Conservation (phyloP, 2,797 vertebrate species). For the Sebastes minor region DNA sequence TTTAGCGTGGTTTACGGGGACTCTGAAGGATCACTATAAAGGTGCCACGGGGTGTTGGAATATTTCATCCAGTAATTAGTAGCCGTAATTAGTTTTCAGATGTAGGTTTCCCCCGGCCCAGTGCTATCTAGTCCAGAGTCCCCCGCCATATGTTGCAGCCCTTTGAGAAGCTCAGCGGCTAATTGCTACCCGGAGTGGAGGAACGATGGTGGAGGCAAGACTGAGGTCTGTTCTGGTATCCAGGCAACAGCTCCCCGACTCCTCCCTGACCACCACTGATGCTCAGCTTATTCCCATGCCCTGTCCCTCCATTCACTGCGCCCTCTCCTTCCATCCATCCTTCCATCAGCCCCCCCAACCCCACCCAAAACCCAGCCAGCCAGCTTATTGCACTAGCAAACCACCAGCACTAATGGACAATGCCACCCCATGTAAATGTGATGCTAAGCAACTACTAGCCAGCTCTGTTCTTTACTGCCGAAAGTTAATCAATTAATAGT, state of each 20-base stretch:
- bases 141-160: constrained; percentile 28
- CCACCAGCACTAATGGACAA: constrained; percentile 54
- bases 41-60: constrained; percentile 10
- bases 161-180: constrained; percentile 41
- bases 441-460: neutral
- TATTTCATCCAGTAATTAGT: constrained; percentile 57
- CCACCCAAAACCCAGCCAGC: constrained; percentile 50
- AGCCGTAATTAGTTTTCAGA: constrained; percentile 45
- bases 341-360: constrained; percentile 38
- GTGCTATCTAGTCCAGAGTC: constrained; percentile 16
- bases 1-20: constrained; percentile 1
- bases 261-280: constrained; percentile 48
- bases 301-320: constrained; percentile 83
- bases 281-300: constrained; percentile 86
- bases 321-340: constrained; percentile 52
- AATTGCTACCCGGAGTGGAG: constrained; percentile 48
- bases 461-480: neutral
- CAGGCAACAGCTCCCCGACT: constrained; percentile 58
- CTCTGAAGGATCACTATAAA: constrained; percentile 17
- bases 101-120: constrained; percentile 11
- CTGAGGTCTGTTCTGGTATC: constrained; percentile 71
- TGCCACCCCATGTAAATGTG: constrained; percentile 34
- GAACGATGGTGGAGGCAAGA: constrained; percentile 55
- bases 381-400: constrained; percentile 61
- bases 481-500: neutral